Base-by-base conservation (phyloP, 1,140 invertebrate genomes). In the Drosophila repleta region DNA sequence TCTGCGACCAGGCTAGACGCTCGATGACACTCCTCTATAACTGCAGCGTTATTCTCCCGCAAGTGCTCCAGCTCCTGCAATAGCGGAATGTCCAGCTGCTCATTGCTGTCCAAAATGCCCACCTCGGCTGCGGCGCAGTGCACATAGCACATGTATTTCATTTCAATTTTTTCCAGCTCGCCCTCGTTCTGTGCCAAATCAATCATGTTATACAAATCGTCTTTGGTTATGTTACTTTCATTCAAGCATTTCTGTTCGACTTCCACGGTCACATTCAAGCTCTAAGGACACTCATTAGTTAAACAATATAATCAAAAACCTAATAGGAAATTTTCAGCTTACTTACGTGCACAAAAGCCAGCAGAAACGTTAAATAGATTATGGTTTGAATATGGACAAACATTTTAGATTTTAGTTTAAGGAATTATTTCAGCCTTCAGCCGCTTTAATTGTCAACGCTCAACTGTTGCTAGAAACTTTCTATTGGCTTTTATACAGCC, bases 61-160 rank as follows among this genome's bases (percentile, higher is more conserved):
- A 63, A 20, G 0, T 29, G 4, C 18, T 63, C 48, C 4, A 45
- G 3, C 4, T 15, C 10, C 37, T 41, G 8, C 6, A 70, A 17
- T 10, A 10, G 1, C 0, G 56, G 32, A 6, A 57, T 26, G 15
- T 64, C 45, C 3, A 70, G 4, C 6, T 32, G 61, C n/a, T 51
- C 61, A 6, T 48, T 18, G 3, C 10, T 10, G 15, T 64, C 52
- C 8, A 70, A 24, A 13, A 70, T 2, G 3, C 64, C 8, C 4
- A 64, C 2, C 11, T 49, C 61, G 0, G 8, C 4, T 10, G 35
- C 51, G 18, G 49, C 21, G 8, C 67, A 70, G 13, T 51, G 60
- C 24, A 64, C 26, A 41, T 26, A 56, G 26, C 67, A 70, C 43
- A 41, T 64, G 18, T 49, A 64, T 8, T 70, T 57, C n/a, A 35